Conservation (phyloP, 2,113 vertebrate genomes). For the Calidris pugnax region DNA sequence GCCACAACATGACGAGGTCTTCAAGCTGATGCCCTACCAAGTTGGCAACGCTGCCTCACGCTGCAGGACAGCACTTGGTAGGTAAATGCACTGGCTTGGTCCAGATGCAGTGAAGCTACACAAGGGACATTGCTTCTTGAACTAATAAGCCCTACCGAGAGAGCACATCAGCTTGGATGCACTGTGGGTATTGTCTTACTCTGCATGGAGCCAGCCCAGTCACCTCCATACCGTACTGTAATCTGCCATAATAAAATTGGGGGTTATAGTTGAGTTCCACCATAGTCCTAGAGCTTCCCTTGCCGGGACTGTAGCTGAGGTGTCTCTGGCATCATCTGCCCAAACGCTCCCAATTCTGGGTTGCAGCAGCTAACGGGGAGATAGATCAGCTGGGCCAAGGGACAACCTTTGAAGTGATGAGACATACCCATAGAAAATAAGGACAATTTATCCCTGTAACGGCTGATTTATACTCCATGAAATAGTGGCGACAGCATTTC, state of each 20-base stretch:
- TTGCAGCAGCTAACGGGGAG: background rate
- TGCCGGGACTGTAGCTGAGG: background rate
- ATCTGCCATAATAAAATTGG: background rate
- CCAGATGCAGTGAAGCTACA: background rate
- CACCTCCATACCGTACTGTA: background rate
- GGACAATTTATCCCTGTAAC: background rate
- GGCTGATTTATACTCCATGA: background rate
- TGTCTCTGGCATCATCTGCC: background rate
- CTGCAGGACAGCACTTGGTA: background rate
- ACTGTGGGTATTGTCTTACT: background rate
- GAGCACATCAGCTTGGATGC: background rate
- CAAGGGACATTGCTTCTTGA: background rate
- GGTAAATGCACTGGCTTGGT: background rate
- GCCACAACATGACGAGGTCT: accelerated
- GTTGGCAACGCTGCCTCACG: background rate
- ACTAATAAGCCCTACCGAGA: background rate
- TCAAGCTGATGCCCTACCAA: background rate
- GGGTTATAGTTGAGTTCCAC: background rate
- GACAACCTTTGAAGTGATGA: background rate
- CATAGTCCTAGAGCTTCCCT: background rate
- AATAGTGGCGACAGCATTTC: background rate
- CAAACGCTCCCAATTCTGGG: background rate
- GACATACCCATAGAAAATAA: background rate
- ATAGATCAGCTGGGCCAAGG: background rate
- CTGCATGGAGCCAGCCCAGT: background rate